Conservation (phyloP, 2,888 invertebrate genomes). For the Cosmorhoe ocellata region DNA sequence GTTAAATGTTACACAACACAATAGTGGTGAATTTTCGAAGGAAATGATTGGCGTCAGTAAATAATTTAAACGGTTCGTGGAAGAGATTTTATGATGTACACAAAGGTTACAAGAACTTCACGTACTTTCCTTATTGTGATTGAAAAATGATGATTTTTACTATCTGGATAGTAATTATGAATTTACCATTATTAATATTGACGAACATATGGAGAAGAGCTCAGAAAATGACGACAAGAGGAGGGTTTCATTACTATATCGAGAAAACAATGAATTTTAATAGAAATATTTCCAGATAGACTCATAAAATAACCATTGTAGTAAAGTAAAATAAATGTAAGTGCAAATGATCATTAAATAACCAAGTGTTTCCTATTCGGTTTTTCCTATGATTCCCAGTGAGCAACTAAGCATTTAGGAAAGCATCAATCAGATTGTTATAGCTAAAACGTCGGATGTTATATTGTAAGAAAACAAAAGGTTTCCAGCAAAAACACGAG, state of each 20-base stretch:
- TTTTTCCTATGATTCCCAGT: not conserved
- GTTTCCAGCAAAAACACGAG: conserved; percentile 23
- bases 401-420: conserved; percentile 1
- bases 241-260: too few species aligned
- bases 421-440: conserved; percentile 19
- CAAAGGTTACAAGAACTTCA: conserved; percentile 10
- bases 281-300: too few species aligned
- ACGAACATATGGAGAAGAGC: too few species aligned
- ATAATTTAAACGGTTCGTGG: conserved; percentile 23
- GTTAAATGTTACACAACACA: conserved; percentile 4
- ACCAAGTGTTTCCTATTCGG: too few species aligned
- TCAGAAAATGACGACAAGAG: too few species aligned
- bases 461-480: conserved; percentile 25
- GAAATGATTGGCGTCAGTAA: conserved; percentile 23
- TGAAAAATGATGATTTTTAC: not conserved
- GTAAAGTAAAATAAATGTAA: too few species aligned
- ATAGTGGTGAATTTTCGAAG: conserved; percentile 10
- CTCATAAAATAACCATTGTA: too few species aligned
- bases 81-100: conserved; percentile 12
- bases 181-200: too few species aligned
- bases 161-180: too few species aligned
- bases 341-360: too few species aligned
- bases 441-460: conserved; percentile 12
- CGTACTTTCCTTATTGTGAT: conserved; percentile 7
- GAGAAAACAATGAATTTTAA: too few species aligned